Percentiles rank a stretch among this genome's conserved stretches.
These are phyloP conservation scores for Nasonia giraulti DNA, from an alignment of 1,140 invertebrate species.

Conservation along the genomic window DNA sequence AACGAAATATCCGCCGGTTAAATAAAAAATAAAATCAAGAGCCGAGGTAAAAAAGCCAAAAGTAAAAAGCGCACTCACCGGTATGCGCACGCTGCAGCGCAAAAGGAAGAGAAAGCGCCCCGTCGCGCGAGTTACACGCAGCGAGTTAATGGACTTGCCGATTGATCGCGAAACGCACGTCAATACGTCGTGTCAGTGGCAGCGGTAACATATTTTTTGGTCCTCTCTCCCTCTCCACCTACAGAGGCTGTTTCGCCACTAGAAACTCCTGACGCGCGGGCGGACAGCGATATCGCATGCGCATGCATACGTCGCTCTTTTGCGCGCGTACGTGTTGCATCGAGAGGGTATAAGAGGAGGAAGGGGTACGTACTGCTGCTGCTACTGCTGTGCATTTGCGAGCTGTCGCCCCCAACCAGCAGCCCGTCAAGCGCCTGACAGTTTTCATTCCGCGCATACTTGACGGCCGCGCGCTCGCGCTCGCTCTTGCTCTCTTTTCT, in stretches of 20 bases:
- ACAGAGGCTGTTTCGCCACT: not conserved
- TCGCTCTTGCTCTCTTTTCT: slow-evolving; percentile 16
- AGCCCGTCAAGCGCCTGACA: slow-evolving; percentile 63
- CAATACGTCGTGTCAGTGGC: slow-evolving; percentile 59
- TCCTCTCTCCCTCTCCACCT: slow-evolving; percentile 2
- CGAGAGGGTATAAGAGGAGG: not conserved
- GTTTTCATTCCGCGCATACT: slow-evolving; percentile 67
- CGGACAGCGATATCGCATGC: slow-evolving; percentile 29
- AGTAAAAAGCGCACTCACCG: slow-evolving; percentile 64
- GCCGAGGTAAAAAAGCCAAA: not conserved
- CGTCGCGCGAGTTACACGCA: slow-evolving; percentile 53
- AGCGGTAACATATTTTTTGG: slow-evolving; percentile 53
- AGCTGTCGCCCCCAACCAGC: slow-evolving; percentile 65
- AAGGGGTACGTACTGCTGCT: slow-evolving; percentile 10
- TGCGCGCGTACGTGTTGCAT: not conserved
- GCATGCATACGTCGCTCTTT: slow-evolving; percentile 30
- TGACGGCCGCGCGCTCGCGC: slow-evolving; percentile 55
- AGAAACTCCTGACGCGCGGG: slow-evolving; percentile 25
- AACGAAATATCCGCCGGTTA: not conserved
- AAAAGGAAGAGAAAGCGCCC: slow-evolving; percentile 67
- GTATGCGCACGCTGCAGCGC: slow-evolving; percentile 52
- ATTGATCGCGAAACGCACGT: slow-evolving; percentile 59
- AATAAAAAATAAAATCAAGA: slow-evolving; percentile 20
- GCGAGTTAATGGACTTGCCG: slow-evolving; percentile 62
- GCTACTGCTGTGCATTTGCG: slow-evolving; percentile 65